Percentiles rank a stretch among this genome's conserved stretches.
phyloP scores from a whole-genome alignment of 2,113 vertebrate genomes.

The Apaloderma vittatum region DNA sequence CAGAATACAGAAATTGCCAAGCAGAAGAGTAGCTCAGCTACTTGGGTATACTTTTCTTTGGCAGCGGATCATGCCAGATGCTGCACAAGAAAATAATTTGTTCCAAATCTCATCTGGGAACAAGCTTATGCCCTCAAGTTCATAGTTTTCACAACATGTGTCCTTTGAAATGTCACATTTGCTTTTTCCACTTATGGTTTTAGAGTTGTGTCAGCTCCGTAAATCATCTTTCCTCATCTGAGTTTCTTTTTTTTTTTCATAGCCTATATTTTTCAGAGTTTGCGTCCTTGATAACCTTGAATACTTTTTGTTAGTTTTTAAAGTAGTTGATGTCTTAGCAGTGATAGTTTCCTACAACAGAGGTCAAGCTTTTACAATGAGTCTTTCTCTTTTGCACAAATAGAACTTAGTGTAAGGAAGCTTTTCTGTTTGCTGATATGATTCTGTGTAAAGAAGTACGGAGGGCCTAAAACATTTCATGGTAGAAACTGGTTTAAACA shows the following conservation, averaged over 20 bases:
- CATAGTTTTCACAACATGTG: neutral
- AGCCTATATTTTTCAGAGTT: neutral
- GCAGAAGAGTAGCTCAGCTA: neutral
- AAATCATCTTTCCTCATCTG: constrained; percentile 17
- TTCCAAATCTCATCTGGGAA: constrained; percentile 19
- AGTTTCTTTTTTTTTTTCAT: neutral
- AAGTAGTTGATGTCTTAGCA: neutral
- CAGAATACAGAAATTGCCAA: neutral
- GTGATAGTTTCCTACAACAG: neutral
- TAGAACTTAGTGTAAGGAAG: neutral
- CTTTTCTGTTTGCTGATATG: neutral
- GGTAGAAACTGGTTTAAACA: neutral
- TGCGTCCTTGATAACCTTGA: neutral
- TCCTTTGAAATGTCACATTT: neutral
- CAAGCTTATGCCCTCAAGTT: constrained; percentile 4
- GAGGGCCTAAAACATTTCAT: neutral
- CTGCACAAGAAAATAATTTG: constrained; percentile 17
- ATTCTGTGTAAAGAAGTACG: neutral
- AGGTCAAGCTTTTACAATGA: neutral
- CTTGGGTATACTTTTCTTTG: neutral
- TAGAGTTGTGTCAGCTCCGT: neutral
- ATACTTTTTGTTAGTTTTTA: neutral
- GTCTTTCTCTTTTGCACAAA: neutral
- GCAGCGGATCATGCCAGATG: neutral
- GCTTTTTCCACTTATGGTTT: neutral